Evolutionary conservation across 2,113 vertebrate species (phyloP).

Genomic region (Alexandromys fortis): DNA sequence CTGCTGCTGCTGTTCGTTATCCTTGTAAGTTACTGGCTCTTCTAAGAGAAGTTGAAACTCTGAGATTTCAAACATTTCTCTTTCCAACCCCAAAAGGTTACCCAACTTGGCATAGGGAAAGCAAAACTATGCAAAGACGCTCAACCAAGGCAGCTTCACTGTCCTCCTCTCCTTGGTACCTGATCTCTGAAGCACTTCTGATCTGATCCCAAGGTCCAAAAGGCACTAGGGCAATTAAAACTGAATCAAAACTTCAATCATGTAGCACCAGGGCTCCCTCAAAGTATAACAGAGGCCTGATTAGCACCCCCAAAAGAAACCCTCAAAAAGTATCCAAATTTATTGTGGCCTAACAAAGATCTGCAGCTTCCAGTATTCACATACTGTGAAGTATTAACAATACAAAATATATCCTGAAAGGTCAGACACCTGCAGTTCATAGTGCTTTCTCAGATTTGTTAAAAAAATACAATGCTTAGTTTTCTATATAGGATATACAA

Average conservation of each 20-base stretch:
- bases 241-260: conserved; percentile 68
- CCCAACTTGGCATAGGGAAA: conserved; percentile 29
- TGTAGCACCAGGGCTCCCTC: conserved; percentile 77
- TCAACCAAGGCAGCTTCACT: conserved; percentile 46
- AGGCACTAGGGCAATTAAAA: conserved; percentile 74
- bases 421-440: conserved; percentile 80
- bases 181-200: conserved; percentile 56
- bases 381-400: conserved; percentile 75
- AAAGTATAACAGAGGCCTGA: conserved; percentile 69
- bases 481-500: conserved; percentile 86
- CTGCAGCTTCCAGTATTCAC: conserved; percentile 78
- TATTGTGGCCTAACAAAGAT: conserved; percentile 78
- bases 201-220: conserved; percentile 66
- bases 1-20: conserved; percentile 78
- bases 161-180: conserved; percentile 60
- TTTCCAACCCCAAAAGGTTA: conserved; percentile 53
- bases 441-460: conserved; percentile 85
- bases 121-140: conserved; percentile 55
- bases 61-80: conserved; percentile 67
- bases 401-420: conserved; percentile 83
- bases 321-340: conserved; percentile 76
- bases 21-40: conserved; percentile 59
- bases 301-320: conserved; percentile 76
- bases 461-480: conserved; percentile 86
- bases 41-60: conserved; percentile 69